Conservation (phyloP, 2,797 vertebrate species). For the Erethizon dorsatum region DNA sequence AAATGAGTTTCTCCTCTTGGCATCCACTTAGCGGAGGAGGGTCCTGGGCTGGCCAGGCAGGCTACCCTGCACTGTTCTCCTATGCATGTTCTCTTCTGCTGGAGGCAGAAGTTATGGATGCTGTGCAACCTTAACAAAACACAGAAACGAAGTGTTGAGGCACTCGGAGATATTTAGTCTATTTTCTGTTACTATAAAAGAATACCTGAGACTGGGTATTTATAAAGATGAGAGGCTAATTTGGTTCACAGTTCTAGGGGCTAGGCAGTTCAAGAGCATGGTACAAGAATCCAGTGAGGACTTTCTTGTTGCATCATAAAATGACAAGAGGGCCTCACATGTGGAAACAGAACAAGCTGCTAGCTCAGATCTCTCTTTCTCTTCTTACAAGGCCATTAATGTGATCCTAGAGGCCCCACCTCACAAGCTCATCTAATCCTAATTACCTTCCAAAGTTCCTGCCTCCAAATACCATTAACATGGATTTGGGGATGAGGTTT, state of each 20-base stretch:
- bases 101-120: too few relatives aligned
- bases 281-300: too few relatives aligned
- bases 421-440: neutral
- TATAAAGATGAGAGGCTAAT: neutral
- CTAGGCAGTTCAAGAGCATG: neutral
- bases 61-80: rapidly evolving
- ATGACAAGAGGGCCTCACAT: neutral
- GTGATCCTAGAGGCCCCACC: neutral
- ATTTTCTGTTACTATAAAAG: neutral
- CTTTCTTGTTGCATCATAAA: neutral
- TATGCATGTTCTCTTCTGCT: rapidly evolving
- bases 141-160: too few relatives aligned
- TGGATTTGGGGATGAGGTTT: neutral
- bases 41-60: rapidly evolving
- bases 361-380: neutral
- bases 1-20: rapidly evolving
- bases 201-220: neutral
- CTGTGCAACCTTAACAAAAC: neutral
- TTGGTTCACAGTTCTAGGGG: neutral
- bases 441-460: neutral
- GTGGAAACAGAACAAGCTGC: neutral
- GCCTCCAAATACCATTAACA: neutral
- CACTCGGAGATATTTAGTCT: neutral
- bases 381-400: neutral
- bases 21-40: rapidly evolving